Conservation (phyloP, 2,888 invertebrate species). For the Tetragonula carbonaria region DNA sequence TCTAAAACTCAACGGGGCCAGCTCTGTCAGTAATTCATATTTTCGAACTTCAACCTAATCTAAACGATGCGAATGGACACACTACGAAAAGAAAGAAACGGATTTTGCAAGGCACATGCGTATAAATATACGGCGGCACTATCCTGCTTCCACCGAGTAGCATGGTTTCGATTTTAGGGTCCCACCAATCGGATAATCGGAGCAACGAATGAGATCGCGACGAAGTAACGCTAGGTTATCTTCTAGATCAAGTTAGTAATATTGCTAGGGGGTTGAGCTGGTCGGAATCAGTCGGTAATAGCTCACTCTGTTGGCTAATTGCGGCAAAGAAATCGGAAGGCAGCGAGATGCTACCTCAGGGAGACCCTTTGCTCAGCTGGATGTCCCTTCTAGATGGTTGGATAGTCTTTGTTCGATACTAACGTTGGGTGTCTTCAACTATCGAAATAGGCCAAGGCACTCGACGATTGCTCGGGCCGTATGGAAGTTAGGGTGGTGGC, state of each 20-base stretch:
- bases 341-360: too few relatives aligned
- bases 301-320: too few relatives aligned
- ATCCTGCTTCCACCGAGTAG: neutral
- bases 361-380: too few relatives aligned
- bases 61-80: neutral
- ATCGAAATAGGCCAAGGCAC: too few relatives aligned
- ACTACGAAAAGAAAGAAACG: slow-evolving; percentile 14
- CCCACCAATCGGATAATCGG: neutral
- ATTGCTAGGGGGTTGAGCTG: too few relatives aligned
- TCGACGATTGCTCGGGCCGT: too few relatives aligned
- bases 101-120: slow-evolving; percentile 45
- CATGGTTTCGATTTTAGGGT: neutral
- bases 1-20: slow-evolving; percentile 46
- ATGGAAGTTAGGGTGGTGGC: too few relatives aligned
- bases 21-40: slow-evolving; percentile 47
- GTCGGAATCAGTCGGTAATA: too few relatives aligned
- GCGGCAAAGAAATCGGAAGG: too few relatives aligned
- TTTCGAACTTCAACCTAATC: slow-evolving; percentile 29
- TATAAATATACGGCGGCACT: neutral
- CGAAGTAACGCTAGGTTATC: neutral
- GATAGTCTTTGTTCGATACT: too few relatives aligned
- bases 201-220: neutral
- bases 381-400: too few relatives aligned
- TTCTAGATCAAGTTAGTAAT: neutral
- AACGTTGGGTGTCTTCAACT: too few relatives aligned